Base-by-base conservation (phyloP, 30 jellyfish, hydroid and myxozoan species). In the Turritopsis rubra region DNA sequence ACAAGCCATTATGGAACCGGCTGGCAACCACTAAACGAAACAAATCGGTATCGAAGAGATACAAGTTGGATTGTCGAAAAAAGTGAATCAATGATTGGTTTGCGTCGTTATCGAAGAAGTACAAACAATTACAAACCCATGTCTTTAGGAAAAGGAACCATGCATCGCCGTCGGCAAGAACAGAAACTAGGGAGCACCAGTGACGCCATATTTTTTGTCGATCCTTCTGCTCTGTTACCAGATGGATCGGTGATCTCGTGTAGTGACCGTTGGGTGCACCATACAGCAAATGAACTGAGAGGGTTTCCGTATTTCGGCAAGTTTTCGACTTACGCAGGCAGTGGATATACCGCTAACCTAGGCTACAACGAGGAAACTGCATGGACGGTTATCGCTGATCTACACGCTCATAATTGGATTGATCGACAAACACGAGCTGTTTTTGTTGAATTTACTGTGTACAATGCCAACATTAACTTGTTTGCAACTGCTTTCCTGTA, bases 311-410 rank as follows among this genome's bases (percentile, higher is more conserved):
- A 81, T 72, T 66, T 80, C 29, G 93, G 97, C 27, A 41, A 71
- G 13, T 79, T 77, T 75, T 75, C 85, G 72, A 75, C 83, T 24
- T 90, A 90, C 84, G 79, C 92, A 21, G 93, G 97, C 16, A 91
- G 97, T 54, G 97, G 97, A 27, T 90, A 90, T 72, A 91, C 75
- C 25, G 88, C 95, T 80, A 81, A 84, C 71, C 89, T 90, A 28
- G 94, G 83, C 28, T 80, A 88, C 54, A 86, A 71, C 54, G 75
- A 80, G 22, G 85, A 77, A 65, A 66, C 54, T n/a, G 92, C 92
- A 31, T 72, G 87, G 73, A 73, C 87, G n/a, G 76, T 79, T 29
- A 77, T 86, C 17, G 85, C 75, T 27, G 85, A 88, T 52, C 81
- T 90, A 22, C 92, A 81, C n/a, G 81, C 74, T 29, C 83, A 85